Conservation (phyloP, 1,140 invertebrate species). For the Octopus bimaculoides region DNA sequence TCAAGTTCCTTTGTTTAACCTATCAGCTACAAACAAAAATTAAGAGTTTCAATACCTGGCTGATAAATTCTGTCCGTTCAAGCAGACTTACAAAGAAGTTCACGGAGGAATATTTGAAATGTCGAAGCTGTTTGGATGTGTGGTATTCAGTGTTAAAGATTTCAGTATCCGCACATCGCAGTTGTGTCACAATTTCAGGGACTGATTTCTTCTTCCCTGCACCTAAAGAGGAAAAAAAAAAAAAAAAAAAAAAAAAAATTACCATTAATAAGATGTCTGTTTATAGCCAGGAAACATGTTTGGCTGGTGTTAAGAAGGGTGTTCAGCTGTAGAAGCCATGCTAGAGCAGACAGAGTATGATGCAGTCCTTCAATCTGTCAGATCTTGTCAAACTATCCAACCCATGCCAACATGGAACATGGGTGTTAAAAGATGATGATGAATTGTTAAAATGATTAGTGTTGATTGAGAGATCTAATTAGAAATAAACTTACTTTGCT, state of each 20-base stretch:
- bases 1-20: too few relatives aligned
- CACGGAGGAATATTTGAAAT: slow-evolving; percentile 77
- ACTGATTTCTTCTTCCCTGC: not conserved
- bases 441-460: too few relatives aligned
- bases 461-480: not conserved
- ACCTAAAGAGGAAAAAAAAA: not conserved
- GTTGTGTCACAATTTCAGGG: not conserved
- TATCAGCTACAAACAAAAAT: not conserved
- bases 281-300: too few relatives aligned
- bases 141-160: slow-evolving; percentile 70
- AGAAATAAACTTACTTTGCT: slow-evolving; percentile 49
- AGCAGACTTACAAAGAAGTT: slow-evolving; percentile 70
- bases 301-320: too few relatives aligned
- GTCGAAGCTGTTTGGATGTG: slow-evolving; percentile 72
- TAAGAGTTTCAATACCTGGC: slow-evolving; percentile 51
- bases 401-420: too few relatives aligned
- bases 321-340: too few relatives aligned
- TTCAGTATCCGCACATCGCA: slow-evolving; percentile 30
- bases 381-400: too few relatives aligned
- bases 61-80: slow-evolving; percentile 68
- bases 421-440: too few relatives aligned
- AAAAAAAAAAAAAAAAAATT: not conserved
- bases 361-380: too few relatives aligned
- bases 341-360: too few relatives aligned
- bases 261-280: not conserved